A percentile compares a stretch with the other conserved stretches of the same genome.
These are phyloP conservation scores for Gymnocypris eckloni DNA, from an alignment of 2,797 vertebrate species.

Conservation along the genomic window DNA sequence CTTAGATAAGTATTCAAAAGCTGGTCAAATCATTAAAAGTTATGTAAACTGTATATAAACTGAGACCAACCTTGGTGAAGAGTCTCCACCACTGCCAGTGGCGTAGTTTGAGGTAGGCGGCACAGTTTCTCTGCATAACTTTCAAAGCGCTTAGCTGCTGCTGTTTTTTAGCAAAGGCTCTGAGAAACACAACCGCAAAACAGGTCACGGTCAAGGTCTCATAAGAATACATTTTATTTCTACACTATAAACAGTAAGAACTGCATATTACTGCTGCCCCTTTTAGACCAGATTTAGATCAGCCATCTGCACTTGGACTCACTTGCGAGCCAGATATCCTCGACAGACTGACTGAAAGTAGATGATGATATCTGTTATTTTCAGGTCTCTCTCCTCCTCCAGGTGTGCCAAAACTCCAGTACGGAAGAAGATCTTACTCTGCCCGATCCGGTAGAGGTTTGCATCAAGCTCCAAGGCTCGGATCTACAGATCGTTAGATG, in stretches of 20 bases:
- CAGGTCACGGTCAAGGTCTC: neutral
- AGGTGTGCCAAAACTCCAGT: slow-evolving; percentile 95
- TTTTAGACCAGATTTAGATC: neutral
- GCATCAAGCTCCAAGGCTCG: slow-evolving; percentile 92
- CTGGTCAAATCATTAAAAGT: neutral
- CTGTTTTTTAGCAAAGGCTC: slow-evolving; percentile 96
- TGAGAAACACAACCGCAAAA: slow-evolving; percentile 63
- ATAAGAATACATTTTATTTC: neutral
- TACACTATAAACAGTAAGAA: neutral
- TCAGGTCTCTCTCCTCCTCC: slow-evolving; percentile 95
- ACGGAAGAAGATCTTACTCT: slow-evolving; percentile 99
- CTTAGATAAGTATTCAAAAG: neutral
- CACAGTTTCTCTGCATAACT: slow-evolving; percentile 96
- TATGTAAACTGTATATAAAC: neutral
- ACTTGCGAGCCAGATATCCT: slow-evolving; percentile 96
- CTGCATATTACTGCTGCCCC: neutral
- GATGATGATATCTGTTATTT: slow-evolving; percentile 98
- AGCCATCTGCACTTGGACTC: slow-evolving; percentile 63
- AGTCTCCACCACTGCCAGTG: slow-evolving; percentile 99
- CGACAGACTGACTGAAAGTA: slow-evolving; percentile 97
- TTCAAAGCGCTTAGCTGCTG: slow-evolving; percentile 96
- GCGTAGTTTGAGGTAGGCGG: slow-evolving; percentile 93
- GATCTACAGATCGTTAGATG: slow-evolving; percentile 77
- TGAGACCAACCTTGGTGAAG: slow-evolving; percentile 90
- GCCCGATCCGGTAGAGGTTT: slow-evolving; percentile 95